Base-by-base conservation (phyloP, 2,797 vertebrate species). In the Dromococcyx pavoninus region DNA sequence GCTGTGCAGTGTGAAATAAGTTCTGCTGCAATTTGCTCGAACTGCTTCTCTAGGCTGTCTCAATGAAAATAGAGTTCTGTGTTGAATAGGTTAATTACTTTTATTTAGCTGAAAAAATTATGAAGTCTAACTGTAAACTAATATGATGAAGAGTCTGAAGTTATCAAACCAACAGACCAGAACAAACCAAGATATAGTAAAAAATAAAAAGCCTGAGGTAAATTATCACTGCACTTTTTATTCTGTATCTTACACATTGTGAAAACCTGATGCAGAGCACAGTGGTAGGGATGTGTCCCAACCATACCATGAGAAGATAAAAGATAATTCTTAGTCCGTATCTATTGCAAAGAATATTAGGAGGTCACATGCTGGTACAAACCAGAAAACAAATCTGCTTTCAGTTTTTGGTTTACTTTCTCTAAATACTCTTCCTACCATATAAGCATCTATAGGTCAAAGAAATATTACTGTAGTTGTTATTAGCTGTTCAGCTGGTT, bases 21-120 rank as follows among this genome's bases (percentile, higher is more conserved):
- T 69, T 93, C 90, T 84, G 22, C 58, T 75, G 77, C 43, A 72
- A 71, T 89, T 96, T 96, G 7, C 88, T 79, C 70, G 96, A 79
- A 95, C 74, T 88, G 71, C 73, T 84, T 92, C 58, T 86, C 28
- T 86, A 83, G 78, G 22, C 37, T 75, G 73, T 11, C 19, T 66
- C 17, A 53, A 37, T 35, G 62, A 87, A 96, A 93, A 93, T 37
- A 74, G 93, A 90, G 16, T 82, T 96, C 78, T 88, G 33, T 53
- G 70, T 82, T 77, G 58, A 32, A 41, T 65, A 56, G 13, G 30
- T 53, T 95, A 67, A 89, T 84, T 93, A 66, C 69, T 92, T 94
- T 94, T 67, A 39, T 85, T 87, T 71, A 93, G 46, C 33, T 9
- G 13, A 88, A 51, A 28, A 51, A 28, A 27, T 16, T 64, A 65